phyloP scores from a whole-genome alignment of 2,797 vertebrate species.

The Myotis pilosus region DNA sequence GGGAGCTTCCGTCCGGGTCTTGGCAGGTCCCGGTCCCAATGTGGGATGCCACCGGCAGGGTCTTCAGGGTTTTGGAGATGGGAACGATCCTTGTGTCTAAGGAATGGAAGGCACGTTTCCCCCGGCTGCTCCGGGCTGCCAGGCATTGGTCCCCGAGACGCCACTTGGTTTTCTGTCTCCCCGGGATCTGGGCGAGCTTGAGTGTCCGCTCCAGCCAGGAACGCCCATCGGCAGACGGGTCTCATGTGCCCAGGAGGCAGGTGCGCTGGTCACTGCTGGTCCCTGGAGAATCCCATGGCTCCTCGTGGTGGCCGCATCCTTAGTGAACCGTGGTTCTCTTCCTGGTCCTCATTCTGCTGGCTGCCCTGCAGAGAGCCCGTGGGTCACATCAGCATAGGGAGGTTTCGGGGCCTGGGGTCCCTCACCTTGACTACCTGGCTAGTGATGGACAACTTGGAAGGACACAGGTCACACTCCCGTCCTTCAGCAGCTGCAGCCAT shows the following conservation, averaged over 20 bases:
- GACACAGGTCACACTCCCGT: rapidly evolving
- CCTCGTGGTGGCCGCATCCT: neutral
- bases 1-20: neutral
- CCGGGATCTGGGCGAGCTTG: slow-evolving; percentile 70
- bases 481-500: neutral
- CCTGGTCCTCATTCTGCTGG: slow-evolving; percentile 86
- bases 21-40: neutral
- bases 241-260: slow-evolving; percentile 83
- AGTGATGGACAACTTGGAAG: neutral
- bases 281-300: slow-evolving; percentile 40
- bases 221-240: slow-evolving; percentile 70
- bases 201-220: slow-evolving; percentile 54
- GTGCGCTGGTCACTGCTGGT: slow-evolving; percentile 8
- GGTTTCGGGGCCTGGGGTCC: neutral
- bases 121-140: neutral
- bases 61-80: neutral
- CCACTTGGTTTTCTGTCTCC: slow-evolving; percentile 70
- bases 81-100: neutral
- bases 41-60: neutral
- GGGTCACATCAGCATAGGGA: neutral
- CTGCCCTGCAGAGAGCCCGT: neutral
- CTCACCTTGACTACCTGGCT: neutral
- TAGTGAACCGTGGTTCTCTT: neutral
- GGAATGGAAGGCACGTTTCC: neutral
- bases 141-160: neutral